phyloP scores from a whole-genome alignment of 2,888 invertebrate species.

The Hydroisotoma schaefferi region DNA sequence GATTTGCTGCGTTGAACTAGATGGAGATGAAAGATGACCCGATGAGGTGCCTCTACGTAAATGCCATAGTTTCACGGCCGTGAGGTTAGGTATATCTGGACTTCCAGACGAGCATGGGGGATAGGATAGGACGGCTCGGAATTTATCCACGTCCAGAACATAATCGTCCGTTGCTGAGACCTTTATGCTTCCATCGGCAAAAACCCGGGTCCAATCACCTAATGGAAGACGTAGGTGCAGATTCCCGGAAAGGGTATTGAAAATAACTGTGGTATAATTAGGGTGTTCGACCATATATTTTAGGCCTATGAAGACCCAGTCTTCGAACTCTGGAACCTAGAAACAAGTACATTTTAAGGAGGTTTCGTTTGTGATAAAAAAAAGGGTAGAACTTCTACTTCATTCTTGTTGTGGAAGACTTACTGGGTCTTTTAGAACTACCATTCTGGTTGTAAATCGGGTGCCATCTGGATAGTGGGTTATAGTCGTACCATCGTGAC shows the following conservation, averaged over 20 bases:
- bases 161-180: slow-evolving; percentile 31
- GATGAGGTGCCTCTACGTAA: too few relatives aligned
- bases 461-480: slow-evolving; percentile 43
- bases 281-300: slow-evolving; percentile 46
- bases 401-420: neutral
- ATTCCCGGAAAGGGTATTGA: slow-evolving; percentile 40
- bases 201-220: slow-evolving; percentile 43
- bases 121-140: slow-evolving; percentile 25
- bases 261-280: slow-evolving; percentile 40
- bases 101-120: slow-evolving; percentile 22
- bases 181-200: slow-evolving; percentile 38
- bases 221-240: slow-evolving; percentile 36
- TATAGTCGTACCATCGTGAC: slow-evolving; percentile 43
- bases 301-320: slow-evolving; percentile 43
- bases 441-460: slow-evolving; percentile 41
- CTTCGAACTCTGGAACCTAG: slow-evolving; percentile 30
- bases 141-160: slow-evolving; percentile 33
- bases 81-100: slow-evolving; percentile 29
- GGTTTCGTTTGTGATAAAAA: too few relatives aligned
- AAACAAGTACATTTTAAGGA: neutral
- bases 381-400: too few relatives aligned
- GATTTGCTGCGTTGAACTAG: too few relatives aligned
- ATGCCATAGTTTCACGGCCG: slow-evolving; percentile 36
- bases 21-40: too few relatives aligned
- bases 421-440: slow-evolving; percentile 25